phyloP scores from a whole-genome alignment of 2,113 vertebrate genomes.

The Bubo scandiacus region DNA sequence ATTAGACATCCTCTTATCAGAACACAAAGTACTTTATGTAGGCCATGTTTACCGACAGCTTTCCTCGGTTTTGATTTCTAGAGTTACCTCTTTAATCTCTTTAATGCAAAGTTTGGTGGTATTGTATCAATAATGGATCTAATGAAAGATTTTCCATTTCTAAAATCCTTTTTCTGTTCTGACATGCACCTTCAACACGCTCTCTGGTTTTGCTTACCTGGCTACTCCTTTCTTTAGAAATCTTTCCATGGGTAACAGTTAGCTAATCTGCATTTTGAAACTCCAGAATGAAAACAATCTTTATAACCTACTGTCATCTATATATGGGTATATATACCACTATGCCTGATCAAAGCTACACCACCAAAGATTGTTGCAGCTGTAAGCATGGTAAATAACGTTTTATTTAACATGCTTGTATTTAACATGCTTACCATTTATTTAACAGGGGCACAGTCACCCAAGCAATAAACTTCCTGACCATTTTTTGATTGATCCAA shows the following conservation, averaged over 20 bases:
- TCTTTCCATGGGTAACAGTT: neutral
- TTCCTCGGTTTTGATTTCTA: neutral
- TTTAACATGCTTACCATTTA: neutral
- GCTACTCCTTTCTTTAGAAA: neutral
- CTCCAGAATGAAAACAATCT: neutral
- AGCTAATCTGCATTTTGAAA: slow-evolving; percentile 8
- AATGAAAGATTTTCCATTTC: slow-evolving; percentile 43
- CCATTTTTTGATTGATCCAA: neutral
- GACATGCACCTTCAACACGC: neutral
- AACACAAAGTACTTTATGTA: neutral
- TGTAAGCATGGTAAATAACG: neutral
- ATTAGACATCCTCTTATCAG: neutral
- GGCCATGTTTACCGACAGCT: neutral
- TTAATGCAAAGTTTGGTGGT: neutral
- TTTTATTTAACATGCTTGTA: neutral
- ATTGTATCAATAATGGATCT: neutral
- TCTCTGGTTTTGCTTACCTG: neutral
- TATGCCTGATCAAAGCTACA: neutral
- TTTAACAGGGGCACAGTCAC: neutral
- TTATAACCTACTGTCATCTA: neutral
- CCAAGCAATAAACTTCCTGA: neutral
- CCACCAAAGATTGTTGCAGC: neutral
- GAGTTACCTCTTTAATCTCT: neutral
- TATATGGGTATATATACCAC: neutral
- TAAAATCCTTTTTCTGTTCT: slow-evolving; percentile 1